Evolutionary conservation across 1,140 invertebrate species (phyloP).

Genomic region (Trachymyrmex cornetzi): DNA sequence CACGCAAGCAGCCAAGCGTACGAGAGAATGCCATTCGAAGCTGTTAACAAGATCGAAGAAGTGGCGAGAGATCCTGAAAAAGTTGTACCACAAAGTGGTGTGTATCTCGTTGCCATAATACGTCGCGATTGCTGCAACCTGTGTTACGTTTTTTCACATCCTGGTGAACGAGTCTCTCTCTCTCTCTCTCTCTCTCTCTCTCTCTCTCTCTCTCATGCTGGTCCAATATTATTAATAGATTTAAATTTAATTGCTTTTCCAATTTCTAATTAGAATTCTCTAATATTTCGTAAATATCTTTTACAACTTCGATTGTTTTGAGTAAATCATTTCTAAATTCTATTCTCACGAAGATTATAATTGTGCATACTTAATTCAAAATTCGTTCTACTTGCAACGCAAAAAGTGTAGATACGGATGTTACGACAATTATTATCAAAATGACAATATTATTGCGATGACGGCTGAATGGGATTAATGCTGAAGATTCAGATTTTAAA

Average conservation of each 20-base stretch:
- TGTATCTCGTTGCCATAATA: constrained; percentile 42
- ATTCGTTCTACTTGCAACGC: background rate
- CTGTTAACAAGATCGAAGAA: constrained; percentile 58
- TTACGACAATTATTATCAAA: constrained; percentile 27
- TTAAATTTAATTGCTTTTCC: constrained; percentile 2
- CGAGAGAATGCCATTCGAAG: constrained; percentile 36
- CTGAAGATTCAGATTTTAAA: constrained; percentile 38
- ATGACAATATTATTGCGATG: constrained; percentile 13
- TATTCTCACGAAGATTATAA: constrained; percentile 13
- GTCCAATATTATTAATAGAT: background rate
- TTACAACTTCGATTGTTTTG: background rate
- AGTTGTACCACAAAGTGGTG: constrained; percentile 35
- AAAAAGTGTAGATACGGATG: background rate
- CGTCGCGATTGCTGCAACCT: background rate
- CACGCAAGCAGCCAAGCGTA: constrained; percentile 28
- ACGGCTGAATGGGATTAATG: constrained; percentile 16
- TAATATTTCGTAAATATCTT: background rate
- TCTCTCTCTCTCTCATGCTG: background rate
- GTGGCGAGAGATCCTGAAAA: constrained; percentile 24
- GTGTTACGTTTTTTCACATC: background rate
- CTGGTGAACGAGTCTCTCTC: background rate
- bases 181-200: background rate
- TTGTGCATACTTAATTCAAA: background rate
- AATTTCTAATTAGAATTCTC: background rate
- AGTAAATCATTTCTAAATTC: background rate